Percentiles rank a stretch among this genome's conserved stretches.
phyloP scores from a whole-genome alignment of 2,888 invertebrate species.

The Limenitis camilla region DNA sequence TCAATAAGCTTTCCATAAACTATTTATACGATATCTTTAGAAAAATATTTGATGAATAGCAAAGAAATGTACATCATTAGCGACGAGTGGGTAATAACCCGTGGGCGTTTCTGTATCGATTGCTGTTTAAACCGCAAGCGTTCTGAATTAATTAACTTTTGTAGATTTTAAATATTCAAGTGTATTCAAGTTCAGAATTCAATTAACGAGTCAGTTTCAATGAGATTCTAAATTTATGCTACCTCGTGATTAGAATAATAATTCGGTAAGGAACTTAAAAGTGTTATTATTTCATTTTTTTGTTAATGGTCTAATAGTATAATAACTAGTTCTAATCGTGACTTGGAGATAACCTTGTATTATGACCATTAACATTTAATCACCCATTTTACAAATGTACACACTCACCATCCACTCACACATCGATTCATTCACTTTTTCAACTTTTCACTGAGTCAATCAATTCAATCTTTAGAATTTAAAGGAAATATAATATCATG shows the following conservation, averaged over 20 bases:
- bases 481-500: too few relatives aligned
- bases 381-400: too few relatives aligned
- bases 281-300: not conserved
- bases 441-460: too few relatives aligned
- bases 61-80: slow-evolving; percentile 12
- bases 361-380: too few relatives aligned
- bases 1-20: not conserved
- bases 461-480: too few relatives aligned
- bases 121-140: slow-evolving; percentile 28
- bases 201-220: slow-evolving; percentile 36
- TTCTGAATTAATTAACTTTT: slow-evolving; percentile 50
- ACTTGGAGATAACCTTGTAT: too few relatives aligned
- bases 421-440: too few relatives aligned
- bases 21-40: not conserved
- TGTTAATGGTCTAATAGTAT: too few relatives aligned
- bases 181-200: slow-evolving; percentile 47
- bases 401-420: too few relatives aligned
- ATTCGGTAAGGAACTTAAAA: not conserved
- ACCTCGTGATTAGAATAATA: slow-evolving; percentile 1
- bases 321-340: too few relatives aligned
- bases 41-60: slow-evolving; percentile 1
- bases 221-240: slow-evolving; percentile 4
- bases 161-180: slow-evolving; percentile 41
- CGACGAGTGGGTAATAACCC: slow-evolving; percentile 14
- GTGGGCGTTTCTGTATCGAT: slow-evolving; percentile 15